These are phyloP conservation scores for Chaetophractus vellerosus DNA, from an alignment of 2,797 vertebrate species.

Conservation along the genomic window DNA sequence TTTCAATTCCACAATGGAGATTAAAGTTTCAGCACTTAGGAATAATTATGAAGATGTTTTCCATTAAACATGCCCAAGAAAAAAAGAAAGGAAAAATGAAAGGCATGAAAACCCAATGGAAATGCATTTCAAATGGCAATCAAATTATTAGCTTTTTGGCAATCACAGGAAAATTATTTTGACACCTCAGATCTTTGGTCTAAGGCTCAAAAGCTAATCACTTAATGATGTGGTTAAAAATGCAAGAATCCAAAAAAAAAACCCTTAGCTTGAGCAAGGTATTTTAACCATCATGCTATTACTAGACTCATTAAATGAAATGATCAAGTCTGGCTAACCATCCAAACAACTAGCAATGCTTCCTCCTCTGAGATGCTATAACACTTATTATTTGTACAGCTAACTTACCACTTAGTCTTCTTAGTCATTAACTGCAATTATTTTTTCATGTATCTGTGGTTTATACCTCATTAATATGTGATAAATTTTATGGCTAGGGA, in stretches of 20 bases:
- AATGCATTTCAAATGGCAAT: slow-evolving; percentile 74
- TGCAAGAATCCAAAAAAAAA: slow-evolving; percentile 2
- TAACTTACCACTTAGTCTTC: background rate
- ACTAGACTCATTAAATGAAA: background rate
- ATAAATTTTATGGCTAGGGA: background rate
- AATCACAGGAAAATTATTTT: slow-evolving; percentile 66
- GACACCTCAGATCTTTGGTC: slow-evolving; percentile 60
- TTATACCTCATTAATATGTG: background rate
- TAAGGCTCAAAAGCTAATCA: background rate
- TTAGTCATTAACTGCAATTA: background rate
- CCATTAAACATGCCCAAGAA: slow-evolving; percentile 66
- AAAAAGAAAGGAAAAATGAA: background rate
- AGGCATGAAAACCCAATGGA: slow-evolving; percentile 66
- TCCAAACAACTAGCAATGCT: background rate
- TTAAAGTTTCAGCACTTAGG: slow-evolving; percentile 75
- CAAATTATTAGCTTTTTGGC: slow-evolving; percentile 71
- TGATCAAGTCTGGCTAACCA: background rate
- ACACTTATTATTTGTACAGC: background rate
- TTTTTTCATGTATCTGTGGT: background rate
- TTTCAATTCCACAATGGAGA: slow-evolving; percentile 85
- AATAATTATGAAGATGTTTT: slow-evolving; percentile 81
- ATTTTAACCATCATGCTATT: background rate
- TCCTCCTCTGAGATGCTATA: background rate
- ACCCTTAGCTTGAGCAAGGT: background rate
- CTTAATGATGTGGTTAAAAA: slow-evolving; percentile 63